Percentiles rank a stretch among this genome's conserved stretches.
phyloP scores from a whole-genome alignment of 92 coral and sea anemone species.

The Pocillopora meandrina region DNA sequence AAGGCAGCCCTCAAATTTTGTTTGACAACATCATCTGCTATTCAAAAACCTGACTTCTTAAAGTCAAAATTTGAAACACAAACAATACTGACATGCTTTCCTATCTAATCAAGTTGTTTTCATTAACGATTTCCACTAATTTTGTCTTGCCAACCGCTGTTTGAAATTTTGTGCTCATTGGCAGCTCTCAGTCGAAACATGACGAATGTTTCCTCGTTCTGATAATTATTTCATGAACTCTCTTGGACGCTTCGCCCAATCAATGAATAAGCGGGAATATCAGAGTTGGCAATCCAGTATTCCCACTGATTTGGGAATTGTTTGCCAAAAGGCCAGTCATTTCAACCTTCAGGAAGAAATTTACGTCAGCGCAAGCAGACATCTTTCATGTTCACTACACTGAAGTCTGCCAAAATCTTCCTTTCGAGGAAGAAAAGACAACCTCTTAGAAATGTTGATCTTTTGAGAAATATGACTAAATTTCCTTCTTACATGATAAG shows the following conservation, averaged over 20 bases:
- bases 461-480: neutral
- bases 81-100: neutral
- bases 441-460: neutral
- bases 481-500: neutral
- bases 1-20: neutral
- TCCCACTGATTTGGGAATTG: neutral
- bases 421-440: neutral
- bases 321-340: neutral
- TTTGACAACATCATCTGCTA: neutral
- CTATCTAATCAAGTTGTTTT: neutral
- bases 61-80: neutral
- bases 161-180: neutral
- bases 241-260: neutral
- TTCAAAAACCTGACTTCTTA: neutral
- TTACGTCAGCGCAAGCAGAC: neutral
- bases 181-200: neutral
- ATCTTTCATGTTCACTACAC: neutral
- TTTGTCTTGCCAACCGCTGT: neutral
- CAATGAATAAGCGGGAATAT: constrained; percentile 1
- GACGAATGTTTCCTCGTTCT: neutral
- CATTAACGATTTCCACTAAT: neutral
- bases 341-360: neutral
- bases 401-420: neutral
- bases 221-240: neutral
- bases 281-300: neutral